Conservation (phyloP, 2,113 vertebrate genomes). For the Passer montanus region DNA sequence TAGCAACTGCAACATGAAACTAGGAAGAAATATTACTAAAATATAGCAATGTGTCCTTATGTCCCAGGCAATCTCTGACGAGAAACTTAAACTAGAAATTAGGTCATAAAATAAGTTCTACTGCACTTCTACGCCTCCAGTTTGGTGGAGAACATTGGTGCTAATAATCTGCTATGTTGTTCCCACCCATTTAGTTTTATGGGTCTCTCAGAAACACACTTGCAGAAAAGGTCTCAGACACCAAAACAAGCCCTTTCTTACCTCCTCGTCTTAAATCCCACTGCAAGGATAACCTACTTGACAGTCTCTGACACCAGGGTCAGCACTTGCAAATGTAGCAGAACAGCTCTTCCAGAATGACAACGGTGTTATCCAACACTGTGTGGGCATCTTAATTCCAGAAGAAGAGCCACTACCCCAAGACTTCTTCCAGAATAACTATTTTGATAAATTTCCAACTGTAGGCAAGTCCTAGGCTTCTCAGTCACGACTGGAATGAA, state of each 20-base stretch:
- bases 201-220: not conserved
- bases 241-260: constrained; percentile 28
- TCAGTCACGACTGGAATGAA: constrained; percentile 71
- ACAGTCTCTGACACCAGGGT: not conserved
- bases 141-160: not conserved
- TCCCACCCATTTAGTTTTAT: not conserved
- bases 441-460: constrained; percentile 68
- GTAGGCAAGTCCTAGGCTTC: constrained; percentile 58
- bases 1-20: not conserved
- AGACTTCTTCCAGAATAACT: constrained; percentile 61
- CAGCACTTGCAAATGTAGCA: constrained; percentile 31
- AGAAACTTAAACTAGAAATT: constrained; percentile 39
- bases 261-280: not conserved
- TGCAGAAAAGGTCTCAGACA: not conserved
- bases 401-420: constrained; percentile 28
- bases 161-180: constrained; percentile 23
- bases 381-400: constrained; percentile 57
- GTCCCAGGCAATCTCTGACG: not conserved
- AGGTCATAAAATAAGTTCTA: constrained; percentile 32
- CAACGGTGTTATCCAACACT: not conserved
- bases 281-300: not conserved
- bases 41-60: not conserved
- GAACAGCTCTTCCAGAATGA: constrained; percentile 9
- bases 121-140: not conserved
- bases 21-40: not conserved